phyloP scores from a whole-genome alignment of 2,888 invertebrate species.

The Monopis laevigella region DNA sequence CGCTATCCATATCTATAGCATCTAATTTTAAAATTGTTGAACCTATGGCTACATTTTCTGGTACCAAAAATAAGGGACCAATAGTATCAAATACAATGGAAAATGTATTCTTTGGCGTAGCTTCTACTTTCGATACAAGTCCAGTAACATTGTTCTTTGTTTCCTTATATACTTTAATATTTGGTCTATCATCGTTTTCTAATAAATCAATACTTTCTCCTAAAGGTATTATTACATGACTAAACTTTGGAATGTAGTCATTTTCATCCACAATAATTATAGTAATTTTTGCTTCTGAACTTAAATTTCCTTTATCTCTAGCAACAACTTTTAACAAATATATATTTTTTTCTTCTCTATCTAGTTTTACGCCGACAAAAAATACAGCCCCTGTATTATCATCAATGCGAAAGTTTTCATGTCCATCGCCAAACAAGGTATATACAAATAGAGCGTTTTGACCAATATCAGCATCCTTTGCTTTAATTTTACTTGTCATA shows the following conservation, averaged over 20 bases:
- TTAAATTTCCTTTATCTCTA: constrained; percentile 78
- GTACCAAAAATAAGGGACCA: constrained; percentile 73
- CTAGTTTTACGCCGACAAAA: constrained; percentile 69
- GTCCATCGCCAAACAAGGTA: constrained; percentile 77
- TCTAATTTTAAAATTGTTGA: constrained; percentile 73
- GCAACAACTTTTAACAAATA: constrained; percentile 79
- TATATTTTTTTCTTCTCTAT: constrained; percentile 75
- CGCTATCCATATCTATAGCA: constrained; percentile 78
- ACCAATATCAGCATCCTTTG: constrained; percentile 77
- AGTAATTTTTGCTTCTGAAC: constrained; percentile 76
- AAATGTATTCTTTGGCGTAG: constrained; percentile 47
- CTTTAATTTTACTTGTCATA: constrained; percentile 73
- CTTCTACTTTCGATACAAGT: constrained; percentile 36
- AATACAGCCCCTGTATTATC: constrained; percentile 69
- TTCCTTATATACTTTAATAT: constrained; percentile 54
- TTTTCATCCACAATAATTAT: constrained; percentile 82
- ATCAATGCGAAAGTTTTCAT: constrained; percentile 76
- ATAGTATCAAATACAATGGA: constrained; percentile 33
- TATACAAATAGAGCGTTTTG: constrained; percentile 75
- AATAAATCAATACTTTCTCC: constrained; percentile 73
- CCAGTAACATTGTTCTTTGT: constrained; percentile 35
- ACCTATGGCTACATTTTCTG: constrained; percentile 78
- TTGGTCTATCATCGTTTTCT: constrained; percentile 67
- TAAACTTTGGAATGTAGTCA: constrained; percentile 79
- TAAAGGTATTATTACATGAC: constrained; percentile 74